Conservation (phyloP, 2,888 invertebrate genomes). For the Drosophila affinis region DNA sequence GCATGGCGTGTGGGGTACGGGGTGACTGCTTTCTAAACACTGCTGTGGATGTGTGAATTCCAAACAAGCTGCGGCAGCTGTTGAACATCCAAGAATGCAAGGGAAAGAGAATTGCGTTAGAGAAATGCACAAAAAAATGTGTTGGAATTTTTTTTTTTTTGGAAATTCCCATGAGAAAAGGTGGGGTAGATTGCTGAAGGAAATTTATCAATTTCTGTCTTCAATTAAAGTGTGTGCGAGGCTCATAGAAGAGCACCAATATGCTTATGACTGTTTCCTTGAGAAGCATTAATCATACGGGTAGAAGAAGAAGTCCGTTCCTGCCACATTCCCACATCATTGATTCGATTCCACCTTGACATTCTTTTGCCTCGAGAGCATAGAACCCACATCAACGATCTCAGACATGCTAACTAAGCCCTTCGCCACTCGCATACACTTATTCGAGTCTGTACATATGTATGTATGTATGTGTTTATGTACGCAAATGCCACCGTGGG, state of each 20-base stretch:
- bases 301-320: background rate
- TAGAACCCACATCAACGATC: conserved; percentile 60
- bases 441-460: background rate
- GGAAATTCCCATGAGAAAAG: background rate
- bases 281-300: conserved; percentile 18
- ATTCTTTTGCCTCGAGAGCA: conserved; percentile 24
- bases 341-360: conserved; percentile 39
- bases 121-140: conserved; percentile 7
- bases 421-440: conserved; percentile 15
- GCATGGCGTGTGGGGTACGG: conserved; percentile 10
- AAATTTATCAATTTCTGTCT: background rate
- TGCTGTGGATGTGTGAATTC: conserved; percentile 66
- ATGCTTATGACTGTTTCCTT: background rate
- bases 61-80: conserved; percentile 69
- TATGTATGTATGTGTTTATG: background rate
- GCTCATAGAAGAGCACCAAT: background rate
- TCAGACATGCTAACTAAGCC: conserved; percentile 73
- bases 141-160: background rate
- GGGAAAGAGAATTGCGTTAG: background rate
- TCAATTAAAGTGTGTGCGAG: background rate
- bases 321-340: conserved; percentile 15
- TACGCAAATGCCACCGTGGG: conserved; percentile 66
- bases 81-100: conserved; percentile 23
- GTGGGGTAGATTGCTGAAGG: too few relatives aligned
- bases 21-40: conserved; percentile 36